Percentiles rank a stretch among this genome's conserved stretches.
Evolutionary conservation across 1,140 invertebrate species (phyloP).

Genomic region (Caenorhabditis elegans): WBcel235 BX284603.4:772001-772500

Average conservation of each 20-base stretch:
- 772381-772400: conserved; percentile 2
- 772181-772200: background rate
- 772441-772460: background rate
- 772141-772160: conserved; percentile 29
- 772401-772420: conserved; percentile 31
- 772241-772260: conserved; percentile 27
- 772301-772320: conserved; percentile 37
- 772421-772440: background rate
- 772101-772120: conserved; percentile 29
- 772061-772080: conserved; percentile 16
- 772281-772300: background rate
- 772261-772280: conserved; percentile 26
- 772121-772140: conserved; percentile 36
- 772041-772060: background rate
- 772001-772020: conserved; percentile 23
- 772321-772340: conserved; percentile 19
- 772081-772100: conserved; percentile 41
- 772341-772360: conserved; percentile 22
- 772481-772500: background rate
- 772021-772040: conserved; percentile 33
- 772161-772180: background rate
- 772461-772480: background rate
- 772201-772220: background rate
- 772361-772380: conserved; percentile 31
- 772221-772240: conserved; percentile 1